Base-by-base conservation (phyloP, 2,888 invertebrate genomes). In the Apamea crenata region DNA sequence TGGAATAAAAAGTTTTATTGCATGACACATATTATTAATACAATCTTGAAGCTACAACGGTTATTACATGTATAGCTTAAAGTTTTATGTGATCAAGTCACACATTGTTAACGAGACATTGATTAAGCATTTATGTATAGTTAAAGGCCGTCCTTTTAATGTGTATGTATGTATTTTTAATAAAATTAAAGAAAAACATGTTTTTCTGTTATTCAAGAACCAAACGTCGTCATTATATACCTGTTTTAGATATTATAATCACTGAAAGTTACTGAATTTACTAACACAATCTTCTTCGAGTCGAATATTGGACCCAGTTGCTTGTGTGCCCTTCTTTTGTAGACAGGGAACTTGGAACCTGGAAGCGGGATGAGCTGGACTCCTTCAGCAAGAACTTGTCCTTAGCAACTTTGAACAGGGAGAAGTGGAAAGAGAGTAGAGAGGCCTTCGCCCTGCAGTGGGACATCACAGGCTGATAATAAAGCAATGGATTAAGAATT, bases 161-260 rank as follows among this genome's bases (percentile, higher is more conserved):
- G 82, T 87, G 78, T 80, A 80, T 89, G 74, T 89, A 89, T 89
- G 88, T 87, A 88, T 89, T 88, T 89, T 83, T 89, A 90, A 89
- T 90, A 89, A 89, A 89, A 79, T 69, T 78, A 68, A 84, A 25
- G 59, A 61, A 85, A 86, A 44, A 1, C 5, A 1, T 25, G 5
- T 63, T 47, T 5, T 53, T 70, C 0, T 29, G 0, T 87, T 44
- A 63, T 78, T 83, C 18, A 44, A 2, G 5, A 6, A 29, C 47
- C 25, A 72, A 53, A 70, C 12, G 3, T 14, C 29, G 18, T 50
- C 1, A 18, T 36, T 56, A 36, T 6, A 25, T 70, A 70, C 4
- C 21, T 50, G 32, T 69, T 32, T 69, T 21, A 32, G 25, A 16
- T 32, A 25, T 10, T 32, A 25, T 6, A 16, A 56, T 18, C 25